These are phyloP conservation scores for Mustelus asterias DNA, from an alignment of 2,113 vertebrate genomes.

Conservation along the genomic window DNA sequence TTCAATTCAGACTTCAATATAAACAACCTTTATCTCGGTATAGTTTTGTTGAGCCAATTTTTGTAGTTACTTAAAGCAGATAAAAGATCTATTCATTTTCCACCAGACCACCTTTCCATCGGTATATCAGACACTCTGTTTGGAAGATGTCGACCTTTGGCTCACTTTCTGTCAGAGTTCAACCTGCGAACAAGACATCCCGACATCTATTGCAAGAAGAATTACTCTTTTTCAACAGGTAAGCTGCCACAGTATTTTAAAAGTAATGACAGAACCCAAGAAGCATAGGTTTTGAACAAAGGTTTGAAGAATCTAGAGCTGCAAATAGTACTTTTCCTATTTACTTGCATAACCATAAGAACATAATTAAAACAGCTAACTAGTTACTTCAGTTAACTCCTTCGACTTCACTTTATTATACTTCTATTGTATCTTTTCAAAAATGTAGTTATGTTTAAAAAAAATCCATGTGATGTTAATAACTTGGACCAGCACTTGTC, in stretches of 20 bases:
- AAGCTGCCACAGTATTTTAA: constrained; percentile 39
- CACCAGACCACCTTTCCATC: constrained; percentile 77
- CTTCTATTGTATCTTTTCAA: background rate
- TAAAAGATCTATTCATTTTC: constrained; percentile 29
- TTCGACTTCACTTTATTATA: background rate
- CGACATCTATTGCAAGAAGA: constrained; percentile 69
- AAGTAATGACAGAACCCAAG: background rate
- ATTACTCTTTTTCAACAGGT: constrained; percentile 92
- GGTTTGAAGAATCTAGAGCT: background rate
- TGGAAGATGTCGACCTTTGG: constrained; percentile 81
- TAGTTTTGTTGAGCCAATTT: constrained; percentile 39
- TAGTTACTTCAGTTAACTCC: background rate
- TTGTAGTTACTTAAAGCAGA: constrained; percentile 15
- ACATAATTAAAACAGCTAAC: background rate
- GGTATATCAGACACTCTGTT: constrained; percentile 75
- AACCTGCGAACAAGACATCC: constrained; percentile 85
- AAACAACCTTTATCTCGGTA: background rate
- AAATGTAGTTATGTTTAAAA: background rate
- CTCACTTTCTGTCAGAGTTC: constrained; percentile 76
- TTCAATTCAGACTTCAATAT: background rate
- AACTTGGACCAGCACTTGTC: background rate
- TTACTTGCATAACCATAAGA: background rate
- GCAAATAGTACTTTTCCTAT: background rate
- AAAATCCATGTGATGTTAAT: background rate
- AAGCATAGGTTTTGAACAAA: background rate